Evolutionary conservation across 2,888 invertebrate genomes (phyloP), one percentile per base, ranked within the genome.

Genomic region (Rhagophthalmus giganteus): DNA sequence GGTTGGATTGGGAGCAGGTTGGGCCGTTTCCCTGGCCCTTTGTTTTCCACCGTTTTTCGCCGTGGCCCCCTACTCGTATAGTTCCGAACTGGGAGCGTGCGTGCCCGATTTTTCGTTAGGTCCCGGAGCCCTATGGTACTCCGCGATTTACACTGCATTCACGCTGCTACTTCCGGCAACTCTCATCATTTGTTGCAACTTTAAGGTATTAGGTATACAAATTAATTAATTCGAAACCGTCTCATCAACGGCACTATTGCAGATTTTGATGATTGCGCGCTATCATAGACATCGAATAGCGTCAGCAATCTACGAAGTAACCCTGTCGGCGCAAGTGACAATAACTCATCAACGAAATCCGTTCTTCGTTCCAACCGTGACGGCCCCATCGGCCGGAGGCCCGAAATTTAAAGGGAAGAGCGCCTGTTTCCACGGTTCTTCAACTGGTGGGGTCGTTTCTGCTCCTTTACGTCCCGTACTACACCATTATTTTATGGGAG

Each of bases 271-370:
- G 66, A 84, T 84, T 47, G 84, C 84, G 5, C 76, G 84, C 1
- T 88, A 89, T 70, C 90, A 91, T 67, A 81, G 89, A 3, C 90
- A 90, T 69, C 81, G 90, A 50, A 91, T 91, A 60, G 89, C 90
- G 15, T 88, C 89, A 32, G 90, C 90, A 13, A 88, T 90, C 59
- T 90, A 88, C 74, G 89, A 90, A 77, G 89, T 90, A 28, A 90
- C 90, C 0, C 72, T 90, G 39, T 88, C 88, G 5, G 90, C 90
- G 1, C 90, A 90, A 76, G 90, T 90, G 58, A 88, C 88, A 35
- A 88, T 89, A 62, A 89, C 88, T 0, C 88, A 88, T 67, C 89
- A 89, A 70, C 78, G 88, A 57, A 89, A 89, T 66, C 89, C 89
- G 5, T 88, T 89, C 70, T 82, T 85, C 56, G 80, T 86, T 32